Evolutionary conservation across 2,888 invertebrate genomes (phyloP).

Genomic region (Latrodectus elegans): DNA sequence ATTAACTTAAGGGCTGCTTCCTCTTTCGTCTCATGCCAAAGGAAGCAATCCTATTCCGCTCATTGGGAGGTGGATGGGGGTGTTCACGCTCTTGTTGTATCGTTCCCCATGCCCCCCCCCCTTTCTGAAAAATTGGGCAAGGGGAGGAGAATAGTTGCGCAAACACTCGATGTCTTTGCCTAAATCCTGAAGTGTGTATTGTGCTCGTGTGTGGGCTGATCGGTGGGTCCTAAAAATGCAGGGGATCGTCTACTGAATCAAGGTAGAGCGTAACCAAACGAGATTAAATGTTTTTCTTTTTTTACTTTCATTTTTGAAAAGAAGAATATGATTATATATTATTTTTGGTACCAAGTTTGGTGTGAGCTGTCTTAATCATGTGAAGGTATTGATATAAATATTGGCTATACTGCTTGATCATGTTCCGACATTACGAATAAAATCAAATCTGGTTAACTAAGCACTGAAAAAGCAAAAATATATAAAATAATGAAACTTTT

Average conservation of each 20-base stretch:
- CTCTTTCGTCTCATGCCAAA: not conserved
- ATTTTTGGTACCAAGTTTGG: too few species aligned
- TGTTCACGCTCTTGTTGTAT: constrained; percentile 17
- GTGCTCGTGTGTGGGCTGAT: constrained; percentile 57
- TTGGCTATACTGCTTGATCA: too few species aligned
- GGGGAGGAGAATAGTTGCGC: constrained; percentile 31
- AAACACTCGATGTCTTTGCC: constrained; percentile 50
- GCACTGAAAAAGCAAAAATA: too few species aligned
- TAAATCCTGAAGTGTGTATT: constrained; percentile 53
- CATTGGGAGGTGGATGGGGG: not conserved
- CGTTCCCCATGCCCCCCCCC: not conserved
- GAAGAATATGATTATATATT: too few species aligned
- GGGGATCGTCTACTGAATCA: constrained; percentile 16
- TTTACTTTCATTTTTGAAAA: too few species aligned
- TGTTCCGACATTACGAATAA: too few species aligned
- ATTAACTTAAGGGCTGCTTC: not conserved
- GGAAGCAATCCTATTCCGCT: not conserved
- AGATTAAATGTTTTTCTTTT: too few species aligned
- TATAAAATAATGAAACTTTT: too few species aligned
- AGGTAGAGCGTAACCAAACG: too few species aligned
- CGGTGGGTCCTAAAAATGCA: constrained; percentile 11
- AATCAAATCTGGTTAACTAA: too few species aligned
- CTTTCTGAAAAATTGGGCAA: not conserved
- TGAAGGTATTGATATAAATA: too few species aligned
- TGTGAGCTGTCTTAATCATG: too few species aligned